Evolutionary conservation across 2,888 invertebrate genomes (phyloP).

Genomic region (Campopleginae sp.): DNA sequence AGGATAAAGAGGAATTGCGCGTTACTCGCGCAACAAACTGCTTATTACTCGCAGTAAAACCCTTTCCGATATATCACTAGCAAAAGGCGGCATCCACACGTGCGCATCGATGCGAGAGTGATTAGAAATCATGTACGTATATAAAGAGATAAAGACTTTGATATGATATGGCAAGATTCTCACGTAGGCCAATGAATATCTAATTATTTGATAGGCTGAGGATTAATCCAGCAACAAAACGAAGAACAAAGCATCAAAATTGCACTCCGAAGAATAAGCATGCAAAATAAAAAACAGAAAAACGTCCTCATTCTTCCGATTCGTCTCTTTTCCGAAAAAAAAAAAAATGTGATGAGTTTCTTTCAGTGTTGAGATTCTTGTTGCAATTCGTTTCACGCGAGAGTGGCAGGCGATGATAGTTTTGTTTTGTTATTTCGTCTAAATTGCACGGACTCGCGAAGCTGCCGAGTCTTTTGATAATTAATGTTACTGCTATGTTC

Average conservation of each 20-base stretch:
- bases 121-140: constrained; percentile 37
- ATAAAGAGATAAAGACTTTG: background rate
- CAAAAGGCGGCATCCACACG: constrained; percentile 6
- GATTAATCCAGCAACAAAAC: constrained; percentile 7
- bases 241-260: background rate
- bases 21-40: constrained; percentile 41
- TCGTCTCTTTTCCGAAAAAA: too few species aligned
- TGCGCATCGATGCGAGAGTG: constrained; percentile 34
- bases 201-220: constrained; percentile 4
- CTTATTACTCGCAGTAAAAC: constrained; percentile 53
- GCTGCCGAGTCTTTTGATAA: background rate
- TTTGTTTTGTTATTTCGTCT: too few species aligned
- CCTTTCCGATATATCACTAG: constrained; percentile 29
- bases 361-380: background rate
- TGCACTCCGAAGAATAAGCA: background rate
- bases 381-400: background rate
- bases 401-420: background rate
- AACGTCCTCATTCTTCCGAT: background rate
- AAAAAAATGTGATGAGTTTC: background rate
- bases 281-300: background rate
- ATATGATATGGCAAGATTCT: constrained; percentile 23
- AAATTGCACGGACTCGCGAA: background rate
- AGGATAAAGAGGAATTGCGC: constrained; percentile 49
- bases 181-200: constrained; percentile 27
- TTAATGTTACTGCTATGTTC: background rate